Evolutionary conservation across 2,113 vertebrate species (phyloP), one percentile per base, ranked within the genome.

Genomic region (Petroica traversi): DNA sequence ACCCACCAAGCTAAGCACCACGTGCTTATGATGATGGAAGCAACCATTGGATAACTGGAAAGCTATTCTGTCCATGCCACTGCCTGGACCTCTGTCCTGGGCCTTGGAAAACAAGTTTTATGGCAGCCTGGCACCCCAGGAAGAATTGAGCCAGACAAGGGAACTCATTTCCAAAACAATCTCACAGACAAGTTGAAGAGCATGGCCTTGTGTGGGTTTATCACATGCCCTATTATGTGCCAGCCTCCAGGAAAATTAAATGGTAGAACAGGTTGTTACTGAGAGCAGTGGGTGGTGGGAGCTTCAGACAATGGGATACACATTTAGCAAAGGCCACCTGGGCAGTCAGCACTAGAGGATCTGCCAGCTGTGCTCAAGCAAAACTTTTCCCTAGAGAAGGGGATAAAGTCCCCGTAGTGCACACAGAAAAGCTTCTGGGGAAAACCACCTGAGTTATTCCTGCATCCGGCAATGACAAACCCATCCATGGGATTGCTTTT

Each of bases 31-130:
- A 28, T 28, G 33, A 33, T 68, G 22, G 33, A 23, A 33, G 54
- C 33, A 59, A 28, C 38, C 26, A 45, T 38, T 2, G 3, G 38
- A 54, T 61, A 59, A 29, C 38, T 76, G 45, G 45, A 59, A 59
- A 5, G 18, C 2, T 14, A 22, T 45, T 43, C 38, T 0, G 0
- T 72, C 25, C 20, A 9, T 72, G 46, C 8, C 57, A 63, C 14
- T 1, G 1, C n/a, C 38, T 54, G 38, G 67, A 84, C 12, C 38
- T 18, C 33, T 62, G 36, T 61, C 45, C 64, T 59, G 36, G 20
- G 54, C 45, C 64, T 45, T 63, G 28, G 58, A 45, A 23, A 33
- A 5, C 28, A 18, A 28, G 11, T 45, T 28, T 72, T 54, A 14
- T 3, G 11, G 57, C 55, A 71, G 1, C 79, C 31, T 34, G 46